Conservation (phyloP, 1,140 invertebrate species). For the Idris sp. region DNA sequence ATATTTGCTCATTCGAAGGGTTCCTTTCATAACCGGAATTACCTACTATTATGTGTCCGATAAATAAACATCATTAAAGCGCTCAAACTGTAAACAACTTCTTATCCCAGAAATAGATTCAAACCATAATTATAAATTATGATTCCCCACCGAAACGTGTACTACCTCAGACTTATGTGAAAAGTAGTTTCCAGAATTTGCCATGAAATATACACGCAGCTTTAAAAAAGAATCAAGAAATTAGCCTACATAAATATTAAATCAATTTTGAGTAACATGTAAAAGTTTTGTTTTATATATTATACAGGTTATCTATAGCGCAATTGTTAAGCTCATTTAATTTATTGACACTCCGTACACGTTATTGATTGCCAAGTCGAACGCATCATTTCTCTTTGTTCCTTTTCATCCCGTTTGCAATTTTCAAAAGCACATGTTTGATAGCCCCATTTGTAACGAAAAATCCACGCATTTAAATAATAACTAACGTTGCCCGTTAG, state of each 20-base stretch:
- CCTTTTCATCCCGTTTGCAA: slow-evolving; percentile 2
- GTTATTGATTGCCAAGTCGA: slow-evolving; percentile 22
- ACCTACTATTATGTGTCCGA: slow-evolving; percentile 1
- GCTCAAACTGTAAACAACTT: too few species aligned
- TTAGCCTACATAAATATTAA: too few species aligned
- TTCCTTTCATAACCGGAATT: slow-evolving; percentile 20
- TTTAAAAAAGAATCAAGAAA: too few species aligned
- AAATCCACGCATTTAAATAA: slow-evolving; percentile 44
- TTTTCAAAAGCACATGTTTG: slow-evolving; percentile 14
- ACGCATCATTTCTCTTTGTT: slow-evolving; percentile 6
- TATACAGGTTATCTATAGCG: slow-evolving; percentile 16
- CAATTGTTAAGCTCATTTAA: slow-evolving; percentile 22
- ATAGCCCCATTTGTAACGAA: slow-evolving; percentile 22
- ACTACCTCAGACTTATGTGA: too few species aligned
- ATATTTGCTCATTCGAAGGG: slow-evolving; percentile 15
- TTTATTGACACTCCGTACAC: slow-evolving; percentile 28
- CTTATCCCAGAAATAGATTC: too few species aligned
- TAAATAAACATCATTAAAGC: slow-evolving; percentile 12
- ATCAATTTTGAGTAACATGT: too few species aligned
- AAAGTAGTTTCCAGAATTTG: slow-evolving; percentile 4
- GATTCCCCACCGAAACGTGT: too few species aligned
- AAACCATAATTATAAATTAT: too few species aligned
- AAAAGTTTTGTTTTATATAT: too few species aligned
- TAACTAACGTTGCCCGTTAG: slow-evolving; percentile 18
- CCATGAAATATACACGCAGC: slow-evolving; percentile 19